Base-by-base conservation (phyloP, 2,113 vertebrate species). In the Pithys albifrons region DNA sequence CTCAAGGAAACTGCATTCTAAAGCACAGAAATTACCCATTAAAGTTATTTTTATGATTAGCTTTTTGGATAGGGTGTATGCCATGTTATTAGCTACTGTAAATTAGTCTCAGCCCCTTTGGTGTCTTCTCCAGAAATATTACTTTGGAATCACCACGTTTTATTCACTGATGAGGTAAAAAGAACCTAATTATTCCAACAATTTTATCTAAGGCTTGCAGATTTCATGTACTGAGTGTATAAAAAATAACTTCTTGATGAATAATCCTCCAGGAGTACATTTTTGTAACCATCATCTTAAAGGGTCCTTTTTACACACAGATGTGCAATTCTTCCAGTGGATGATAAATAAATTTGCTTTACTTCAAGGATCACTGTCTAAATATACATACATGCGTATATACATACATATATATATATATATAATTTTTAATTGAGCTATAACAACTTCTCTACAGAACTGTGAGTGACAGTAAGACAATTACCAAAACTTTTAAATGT, bases 151-250 rank as follows among this genome's bases (percentile, higher is more conserved):
- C 90, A 87, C 92, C 88, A 77, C 67, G 91, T 96, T 97, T 96
- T 64, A 89, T 94, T 95, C 9, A 49, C 58, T 88, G 86, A 91
- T 96, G 87, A 93, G 37, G 90, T 80, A 88, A 96, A 96, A 95
- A 89, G 83, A 93, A 95, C 46, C 12, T 95, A 97, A 96, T 97
- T 96, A 96, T 94, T 96, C 91, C 80, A 66, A 96, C 91, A 97
- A 97, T 96, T 97, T 97, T 97, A 97, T 97, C 96, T 97, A 90
- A 94, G 72, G 37, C 58, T 90, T 96, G 95, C 97, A 97, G 96
- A 95, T 95, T 96, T 95, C 95, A 96, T 77, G 76, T 91, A 84
- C 59, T 67, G 28, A 95, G 70, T 69, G 52, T 84, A 85, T 90
- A 83, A 93, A 95, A 97, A 95, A 96, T 90, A 92, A 85, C 84